Evolutionary conservation across 2,888 invertebrate genomes (phyloP).

Genomic region (Nemotelus pantherinus): DNA sequence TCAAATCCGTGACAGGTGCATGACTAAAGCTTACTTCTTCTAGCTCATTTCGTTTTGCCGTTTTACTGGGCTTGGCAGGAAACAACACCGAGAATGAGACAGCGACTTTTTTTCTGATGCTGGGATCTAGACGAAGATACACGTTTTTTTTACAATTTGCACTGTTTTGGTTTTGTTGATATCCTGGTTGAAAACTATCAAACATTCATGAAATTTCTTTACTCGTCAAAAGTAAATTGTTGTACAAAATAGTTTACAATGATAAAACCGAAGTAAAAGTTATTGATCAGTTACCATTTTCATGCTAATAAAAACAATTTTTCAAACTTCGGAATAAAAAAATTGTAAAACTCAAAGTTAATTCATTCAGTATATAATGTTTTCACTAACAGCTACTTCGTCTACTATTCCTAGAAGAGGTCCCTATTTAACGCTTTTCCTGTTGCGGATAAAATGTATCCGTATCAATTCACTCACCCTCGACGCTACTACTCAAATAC

Average conservation of each 20-base stretch:
- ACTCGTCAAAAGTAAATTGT: no score
- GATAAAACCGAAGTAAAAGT: no score
- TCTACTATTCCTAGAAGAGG: no score
- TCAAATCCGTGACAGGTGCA: slow-evolving; percentile 54
- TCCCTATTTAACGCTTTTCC: slow-evolving; percentile 18
- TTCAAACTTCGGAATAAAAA: no score
- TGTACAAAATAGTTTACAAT: no score
- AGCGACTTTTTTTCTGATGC: slow-evolving; percentile 11
- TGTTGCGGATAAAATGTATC: slow-evolving; percentile 1
- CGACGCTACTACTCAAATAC: slow-evolving; percentile 3
- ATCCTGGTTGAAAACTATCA: no score
- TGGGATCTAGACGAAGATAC: background rate
- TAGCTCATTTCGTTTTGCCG: slow-evolving; percentile 35
- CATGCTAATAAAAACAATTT: no score
- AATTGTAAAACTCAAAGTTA: no score
- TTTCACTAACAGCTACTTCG: background rate
- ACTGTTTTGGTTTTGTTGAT: no score
- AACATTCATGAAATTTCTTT: no score
- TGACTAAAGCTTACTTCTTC: slow-evolving; percentile 47
- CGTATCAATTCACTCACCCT: background rate
- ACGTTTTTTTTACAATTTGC: background rate
- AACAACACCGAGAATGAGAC: slow-evolving; percentile 16
- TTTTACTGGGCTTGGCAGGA: background rate
- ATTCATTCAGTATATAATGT: background rate
- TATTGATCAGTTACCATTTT: no score